phyloP scores from a whole-genome alignment of 2,797 vertebrate genomes.

The Ceryle rudis region DNA sequence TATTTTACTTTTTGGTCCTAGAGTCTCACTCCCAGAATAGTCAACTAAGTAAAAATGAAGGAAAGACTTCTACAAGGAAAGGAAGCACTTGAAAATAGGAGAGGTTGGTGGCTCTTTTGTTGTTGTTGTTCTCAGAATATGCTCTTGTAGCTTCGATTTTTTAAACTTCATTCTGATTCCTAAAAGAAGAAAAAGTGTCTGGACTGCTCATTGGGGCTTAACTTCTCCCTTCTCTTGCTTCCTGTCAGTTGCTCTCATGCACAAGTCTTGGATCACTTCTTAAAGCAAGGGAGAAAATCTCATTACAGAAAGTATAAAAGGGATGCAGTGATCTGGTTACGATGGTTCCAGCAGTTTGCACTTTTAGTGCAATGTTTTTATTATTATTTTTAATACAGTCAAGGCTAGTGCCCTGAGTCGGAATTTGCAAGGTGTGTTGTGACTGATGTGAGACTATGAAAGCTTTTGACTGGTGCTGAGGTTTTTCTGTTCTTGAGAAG shows the following conservation, averaged over 20 bases:
- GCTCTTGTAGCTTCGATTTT: not conserved
- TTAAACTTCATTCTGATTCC: not conserved
- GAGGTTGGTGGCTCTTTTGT: fast-evolving
- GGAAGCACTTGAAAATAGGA: not conserved
- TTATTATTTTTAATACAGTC: not conserved
- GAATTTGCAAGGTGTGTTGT: not conserved
- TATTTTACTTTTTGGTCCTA: not conserved
- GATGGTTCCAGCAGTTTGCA: not conserved
- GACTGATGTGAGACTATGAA: not conserved
- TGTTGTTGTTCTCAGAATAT: not conserved
- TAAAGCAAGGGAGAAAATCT: not conserved
- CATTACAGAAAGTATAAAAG: not conserved
- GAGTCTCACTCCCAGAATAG: not conserved
- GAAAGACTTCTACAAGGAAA: not conserved
- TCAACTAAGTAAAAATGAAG: not conserved
- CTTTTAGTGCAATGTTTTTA: not conserved
- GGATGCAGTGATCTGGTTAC: not conserved
- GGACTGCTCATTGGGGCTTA: not conserved
- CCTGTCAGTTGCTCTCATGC: not conserved
- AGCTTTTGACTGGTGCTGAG: not conserved
- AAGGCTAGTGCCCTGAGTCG: not conserved
- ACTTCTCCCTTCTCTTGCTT: not conserved
- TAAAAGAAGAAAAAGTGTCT: not conserved
- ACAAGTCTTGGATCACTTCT: not conserved
- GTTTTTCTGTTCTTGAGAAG: not conserved